These are phyloP conservation scores for Anabacerthia variegaticeps DNA, from an alignment of 2,797 vertebrate species.

Conservation along the genomic window DNA sequence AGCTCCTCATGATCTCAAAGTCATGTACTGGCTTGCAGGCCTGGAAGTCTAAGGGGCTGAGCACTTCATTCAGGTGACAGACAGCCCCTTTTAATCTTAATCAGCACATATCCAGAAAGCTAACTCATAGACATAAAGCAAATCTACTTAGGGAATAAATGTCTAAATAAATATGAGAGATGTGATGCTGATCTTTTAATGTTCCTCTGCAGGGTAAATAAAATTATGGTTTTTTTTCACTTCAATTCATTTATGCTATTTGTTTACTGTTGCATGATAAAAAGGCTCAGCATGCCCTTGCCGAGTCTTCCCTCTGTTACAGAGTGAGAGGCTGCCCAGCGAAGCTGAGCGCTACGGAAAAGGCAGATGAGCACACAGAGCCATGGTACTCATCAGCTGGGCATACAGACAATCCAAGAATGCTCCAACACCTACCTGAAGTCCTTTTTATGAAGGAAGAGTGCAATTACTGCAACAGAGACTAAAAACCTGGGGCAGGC, in stretches of 20 bases:
- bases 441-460: background rate
- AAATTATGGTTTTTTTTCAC: background rate
- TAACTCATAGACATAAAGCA: slow-evolving; percentile 7
- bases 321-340: background rate
- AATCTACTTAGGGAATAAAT: slow-evolving; percentile 50
- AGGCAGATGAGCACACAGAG: background rate
- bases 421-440: background rate
- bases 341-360: background rate
- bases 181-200: slow-evolving; percentile 19
- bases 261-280: background rate
- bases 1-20: background rate
- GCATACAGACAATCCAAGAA: background rate
- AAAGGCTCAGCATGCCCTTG: background rate
- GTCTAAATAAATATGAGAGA: slow-evolving; percentile 45
- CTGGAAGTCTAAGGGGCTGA: background rate
- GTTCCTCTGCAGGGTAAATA: slow-evolving; percentile 31
- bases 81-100: background rate
- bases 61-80: background rate
- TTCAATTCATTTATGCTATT: slow-evolving; percentile 33
- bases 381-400: background rate
- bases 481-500: background rate
- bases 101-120: background rate
- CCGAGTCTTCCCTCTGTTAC: background rate
- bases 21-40: background rate
- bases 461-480: background rate